phyloP scores from a whole-genome alignment of 2,888 invertebrate genomes.

The Ramazzottius varieornatus region DNA sequence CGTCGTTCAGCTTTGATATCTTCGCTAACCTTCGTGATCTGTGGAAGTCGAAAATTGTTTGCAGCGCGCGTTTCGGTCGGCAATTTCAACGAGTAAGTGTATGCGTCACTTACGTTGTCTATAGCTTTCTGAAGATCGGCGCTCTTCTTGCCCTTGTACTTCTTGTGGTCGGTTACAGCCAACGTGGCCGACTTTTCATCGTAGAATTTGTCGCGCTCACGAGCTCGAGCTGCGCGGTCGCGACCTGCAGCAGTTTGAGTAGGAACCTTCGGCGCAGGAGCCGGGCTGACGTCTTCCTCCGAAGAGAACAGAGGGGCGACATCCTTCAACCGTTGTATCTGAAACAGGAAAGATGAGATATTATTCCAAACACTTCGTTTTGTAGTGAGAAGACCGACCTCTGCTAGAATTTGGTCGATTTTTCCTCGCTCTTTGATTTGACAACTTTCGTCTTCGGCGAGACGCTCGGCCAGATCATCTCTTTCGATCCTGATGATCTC shows the following conservation, averaged over 20 bases:
- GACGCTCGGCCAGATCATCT: not conserved
- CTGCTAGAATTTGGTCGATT: not conserved
- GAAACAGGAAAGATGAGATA: not conserved
- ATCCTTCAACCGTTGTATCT: not conserved
- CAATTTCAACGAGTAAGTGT: not conserved
- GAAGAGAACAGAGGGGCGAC: not conserved
- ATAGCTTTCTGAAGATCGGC: not conserved
- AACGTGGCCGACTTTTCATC: not conserved
- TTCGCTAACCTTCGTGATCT: conserved; percentile 2
- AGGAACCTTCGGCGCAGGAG: not conserved
- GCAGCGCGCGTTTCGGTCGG: not conserved
- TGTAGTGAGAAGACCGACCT: not conserved
- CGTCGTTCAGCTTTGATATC: not conserved
- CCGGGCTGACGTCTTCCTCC: not conserved
- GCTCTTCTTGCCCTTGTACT: conserved; percentile 3
- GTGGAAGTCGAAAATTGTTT: not conserved
- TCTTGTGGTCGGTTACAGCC: not conserved
- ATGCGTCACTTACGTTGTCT: not conserved
- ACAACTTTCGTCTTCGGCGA: not conserved
- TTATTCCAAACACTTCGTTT: not conserved
- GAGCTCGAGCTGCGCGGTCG: not conserved
- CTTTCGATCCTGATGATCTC: not conserved
- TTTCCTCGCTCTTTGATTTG: conserved; percentile 1
- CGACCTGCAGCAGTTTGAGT: not conserved
- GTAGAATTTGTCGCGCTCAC: not conserved